A percentile compares a stretch with the other conserved stretches of the same genome.
Evolutionary conservation across 2,113 vertebrate species (phyloP).

Genomic region (Brienomyrus brachyistius): DNA sequence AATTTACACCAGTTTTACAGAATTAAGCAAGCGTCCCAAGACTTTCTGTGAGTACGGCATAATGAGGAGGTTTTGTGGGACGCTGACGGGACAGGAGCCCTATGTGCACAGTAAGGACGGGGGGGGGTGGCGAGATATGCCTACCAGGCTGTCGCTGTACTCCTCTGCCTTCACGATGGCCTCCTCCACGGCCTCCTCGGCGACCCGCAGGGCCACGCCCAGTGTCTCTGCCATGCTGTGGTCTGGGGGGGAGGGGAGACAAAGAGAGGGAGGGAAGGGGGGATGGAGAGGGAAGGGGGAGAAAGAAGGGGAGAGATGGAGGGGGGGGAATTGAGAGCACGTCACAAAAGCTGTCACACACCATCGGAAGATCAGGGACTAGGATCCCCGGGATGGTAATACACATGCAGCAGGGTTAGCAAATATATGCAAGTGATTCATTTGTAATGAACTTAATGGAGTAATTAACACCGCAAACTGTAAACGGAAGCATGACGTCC

Average conservation of each 20-base stretch:
- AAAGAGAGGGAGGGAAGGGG: too few relatives aligned
- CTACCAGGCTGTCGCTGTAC: conserved; percentile 86
- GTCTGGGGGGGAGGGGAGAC: conserved; percentile 47
- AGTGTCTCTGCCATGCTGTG: conserved; percentile 93
- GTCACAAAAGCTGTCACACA: conserved; percentile 19
- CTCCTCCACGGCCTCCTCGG: conserved; percentile 94
- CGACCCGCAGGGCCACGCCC: conserved; percentile 86
- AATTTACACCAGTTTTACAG: background rate
- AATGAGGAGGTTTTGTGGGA: background rate
- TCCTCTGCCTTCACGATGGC: conserved; percentile 89
- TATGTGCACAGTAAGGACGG: background rate
- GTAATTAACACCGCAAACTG: background rate
- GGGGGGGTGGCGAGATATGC: conserved; percentile 10
- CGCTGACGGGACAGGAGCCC: background rate
- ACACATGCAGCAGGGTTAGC: background rate
- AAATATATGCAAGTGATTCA: background rate
- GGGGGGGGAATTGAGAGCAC: background rate
- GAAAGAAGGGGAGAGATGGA: background rate
- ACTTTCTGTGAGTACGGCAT: background rate
- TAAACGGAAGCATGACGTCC: background rate
- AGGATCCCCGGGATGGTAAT: background rate
- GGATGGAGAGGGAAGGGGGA: too few relatives aligned
- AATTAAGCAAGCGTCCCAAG: background rate
- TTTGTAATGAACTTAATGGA: background rate
- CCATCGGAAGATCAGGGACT: background rate